These are phyloP conservation scores for Shinisaurus crocodilurus DNA, from an alignment of 2,113 vertebrate genomes.

Conservation along the genomic window DNA sequence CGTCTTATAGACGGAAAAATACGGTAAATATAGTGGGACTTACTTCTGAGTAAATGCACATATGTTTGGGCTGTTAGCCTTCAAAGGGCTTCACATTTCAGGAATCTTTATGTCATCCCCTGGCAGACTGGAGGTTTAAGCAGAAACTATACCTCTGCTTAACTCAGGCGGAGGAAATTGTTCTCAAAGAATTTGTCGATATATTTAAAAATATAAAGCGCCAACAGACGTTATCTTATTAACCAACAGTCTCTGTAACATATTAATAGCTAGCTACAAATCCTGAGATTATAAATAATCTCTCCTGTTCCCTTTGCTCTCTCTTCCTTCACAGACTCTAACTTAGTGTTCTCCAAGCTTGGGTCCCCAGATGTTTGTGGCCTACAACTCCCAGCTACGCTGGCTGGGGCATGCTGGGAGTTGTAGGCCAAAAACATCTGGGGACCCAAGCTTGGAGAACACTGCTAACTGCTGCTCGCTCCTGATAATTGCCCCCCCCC, in stretches of 20 bases:
- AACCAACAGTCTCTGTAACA: not conserved
- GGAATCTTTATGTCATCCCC: not conserved
- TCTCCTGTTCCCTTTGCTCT: not conserved
- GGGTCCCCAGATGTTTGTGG: no score
- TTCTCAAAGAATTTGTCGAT: not conserved
- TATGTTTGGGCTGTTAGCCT: not conserved
- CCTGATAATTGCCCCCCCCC: no score
- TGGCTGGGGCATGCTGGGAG: no score
- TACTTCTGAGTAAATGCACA: not conserved
- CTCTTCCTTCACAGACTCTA: not conserved
- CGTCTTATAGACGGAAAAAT: no score
- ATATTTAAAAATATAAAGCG: not conserved
- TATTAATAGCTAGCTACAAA: not conserved
- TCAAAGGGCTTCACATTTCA: not conserved
- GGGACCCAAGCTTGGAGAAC: no score
- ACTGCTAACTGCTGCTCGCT: no score
- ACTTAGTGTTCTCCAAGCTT: not conserved
- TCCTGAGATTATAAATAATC: not conserved
- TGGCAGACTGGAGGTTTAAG: not conserved
- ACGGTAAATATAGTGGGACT: not conserved
- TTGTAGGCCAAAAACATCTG: no score
- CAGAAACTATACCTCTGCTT: not conserved
- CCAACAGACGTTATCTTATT: no score
- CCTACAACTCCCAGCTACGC: no score
- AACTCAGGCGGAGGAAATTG: not conserved